A percentile compares a stretch with the other conserved stretches of the same genome.
These are phyloP conservation scores for Noctua janthe DNA, from an alignment of 2,888 invertebrate genomes.

Conservation along the genomic window DNA sequence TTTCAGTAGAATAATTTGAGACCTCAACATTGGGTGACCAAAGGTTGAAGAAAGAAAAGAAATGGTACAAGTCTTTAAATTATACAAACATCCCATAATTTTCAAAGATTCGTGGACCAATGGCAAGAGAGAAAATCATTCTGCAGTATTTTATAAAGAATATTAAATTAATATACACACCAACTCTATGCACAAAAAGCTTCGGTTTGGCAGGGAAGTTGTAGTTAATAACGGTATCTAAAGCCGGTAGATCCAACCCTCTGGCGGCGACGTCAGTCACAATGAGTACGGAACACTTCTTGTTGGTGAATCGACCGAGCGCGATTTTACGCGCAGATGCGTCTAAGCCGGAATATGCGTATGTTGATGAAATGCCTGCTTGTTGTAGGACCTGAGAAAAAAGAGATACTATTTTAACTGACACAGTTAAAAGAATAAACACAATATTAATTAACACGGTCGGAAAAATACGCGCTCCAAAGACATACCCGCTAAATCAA, in stretches of 20 bases:
- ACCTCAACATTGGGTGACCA: background rate
- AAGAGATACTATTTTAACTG: conserved; percentile 61
- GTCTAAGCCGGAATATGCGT: conserved; percentile 98
- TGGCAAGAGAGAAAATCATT: too few species aligned
- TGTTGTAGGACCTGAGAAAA: conserved; percentile 92
- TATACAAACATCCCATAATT: too few species aligned
- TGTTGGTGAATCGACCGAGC: conserved; percentile 96
- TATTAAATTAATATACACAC: conserved; percentile 87
- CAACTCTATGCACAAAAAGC: conserved; percentile 99
- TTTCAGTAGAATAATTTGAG: background rate
- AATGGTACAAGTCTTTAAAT: too few species aligned
- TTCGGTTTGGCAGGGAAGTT: conserved; percentile 99
- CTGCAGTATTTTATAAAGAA: background rate
- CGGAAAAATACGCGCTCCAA: background rate
- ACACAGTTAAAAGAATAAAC: background rate
- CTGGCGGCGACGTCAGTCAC: conserved; percentile 99
- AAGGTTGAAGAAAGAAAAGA: background rate
- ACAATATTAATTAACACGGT: background rate
- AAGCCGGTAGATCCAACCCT: conserved; percentile 98
- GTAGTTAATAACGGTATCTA: conserved; percentile 99
- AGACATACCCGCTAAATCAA: background rate
- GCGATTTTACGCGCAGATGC: conserved; percentile 98
- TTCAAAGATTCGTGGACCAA: too few species aligned
- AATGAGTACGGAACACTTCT: conserved; percentile 95
- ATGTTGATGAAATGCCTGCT: conserved; percentile 95